Conservation (phyloP, 1,140 invertebrate genomes). For the Diachasma alloeum region DNA sequence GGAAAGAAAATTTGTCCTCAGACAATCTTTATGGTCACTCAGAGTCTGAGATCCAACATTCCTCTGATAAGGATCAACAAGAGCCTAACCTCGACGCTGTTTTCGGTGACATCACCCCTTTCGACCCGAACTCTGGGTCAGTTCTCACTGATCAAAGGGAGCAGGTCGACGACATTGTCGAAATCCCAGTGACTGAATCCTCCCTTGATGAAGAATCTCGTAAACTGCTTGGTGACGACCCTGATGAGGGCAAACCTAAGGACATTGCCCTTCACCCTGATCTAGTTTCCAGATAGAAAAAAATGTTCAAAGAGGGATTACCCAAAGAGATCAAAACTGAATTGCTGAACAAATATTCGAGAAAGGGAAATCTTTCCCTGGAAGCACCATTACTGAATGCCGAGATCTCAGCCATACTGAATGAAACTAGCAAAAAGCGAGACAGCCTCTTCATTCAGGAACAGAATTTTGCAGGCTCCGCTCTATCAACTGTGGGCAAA, state of each 20-base stretch:
- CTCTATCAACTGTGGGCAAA: background rate
- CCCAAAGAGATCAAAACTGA: background rate
- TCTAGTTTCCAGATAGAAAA: background rate
- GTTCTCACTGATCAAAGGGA: too few species aligned
- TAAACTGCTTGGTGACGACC: background rate
- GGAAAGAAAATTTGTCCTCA: too few species aligned
- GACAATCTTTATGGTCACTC: too few species aligned
- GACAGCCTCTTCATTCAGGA: slow-evolving; percentile 11
- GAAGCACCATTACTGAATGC: background rate
- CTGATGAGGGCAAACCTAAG: background rate
- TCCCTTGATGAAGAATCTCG: background rate
- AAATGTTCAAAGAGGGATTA: background rate
- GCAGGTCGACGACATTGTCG: too few species aligned
- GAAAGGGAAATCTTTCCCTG: too few species aligned
- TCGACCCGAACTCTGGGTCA: too few species aligned
- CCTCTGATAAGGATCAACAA: too few species aligned
- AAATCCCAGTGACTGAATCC: background rate
- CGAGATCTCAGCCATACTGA: background rate
- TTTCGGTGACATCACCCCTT: too few species aligned
- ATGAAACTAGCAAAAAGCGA: background rate
- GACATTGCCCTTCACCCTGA: background rate
- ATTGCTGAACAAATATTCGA: background rate
- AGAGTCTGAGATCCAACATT: too few species aligned
- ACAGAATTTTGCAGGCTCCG: too few species aligned
- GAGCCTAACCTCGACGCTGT: too few species aligned